phyloP scores from a whole-genome alignment of 30 jellyfish, hydroid and myxozoan genomes.

The Hydra vulgaris region DNA sequence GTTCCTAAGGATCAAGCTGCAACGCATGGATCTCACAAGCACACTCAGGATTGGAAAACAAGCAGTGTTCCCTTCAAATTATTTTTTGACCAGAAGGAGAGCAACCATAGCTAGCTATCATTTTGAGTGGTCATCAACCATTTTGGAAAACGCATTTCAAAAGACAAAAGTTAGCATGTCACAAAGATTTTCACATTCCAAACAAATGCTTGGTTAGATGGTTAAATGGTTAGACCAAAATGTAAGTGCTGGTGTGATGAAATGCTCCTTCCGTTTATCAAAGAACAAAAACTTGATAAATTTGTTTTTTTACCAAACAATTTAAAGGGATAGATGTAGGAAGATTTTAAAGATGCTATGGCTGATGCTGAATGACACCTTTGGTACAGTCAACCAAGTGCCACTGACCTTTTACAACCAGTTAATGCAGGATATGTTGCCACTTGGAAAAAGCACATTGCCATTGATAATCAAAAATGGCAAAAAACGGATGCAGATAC shows the following conservation, averaged over 20 bases:
- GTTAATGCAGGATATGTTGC: constrained; percentile 46
- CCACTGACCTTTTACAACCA: constrained; percentile 48
- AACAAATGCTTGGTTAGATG: constrained; percentile 50
- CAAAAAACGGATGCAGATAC: constrained; percentile 40
- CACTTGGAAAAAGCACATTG: constrained; percentile 14
- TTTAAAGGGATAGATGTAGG: constrained; percentile 19
- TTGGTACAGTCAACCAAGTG: constrained; percentile 47
- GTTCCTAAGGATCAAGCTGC: background rate
- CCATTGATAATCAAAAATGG: constrained; percentile 23
- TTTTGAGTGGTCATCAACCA: too few relatives aligned
- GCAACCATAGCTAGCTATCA: too few relatives aligned
- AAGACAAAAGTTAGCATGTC: constrained; percentile 43
- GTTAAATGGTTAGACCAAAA: constrained; percentile 39
- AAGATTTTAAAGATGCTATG: constrained; percentile 3
- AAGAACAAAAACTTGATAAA: constrained; percentile 15
- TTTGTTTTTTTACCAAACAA: constrained; percentile 14
- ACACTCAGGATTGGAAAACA: constrained; percentile 39
- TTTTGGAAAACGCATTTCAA: constrained; percentile 40
- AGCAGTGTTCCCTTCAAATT: constrained; percentile 54
- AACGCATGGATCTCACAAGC: constrained; percentile 1
- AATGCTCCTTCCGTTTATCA: constrained; percentile 32
- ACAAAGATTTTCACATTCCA: constrained; percentile 38
- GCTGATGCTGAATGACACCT: constrained; percentile 7
- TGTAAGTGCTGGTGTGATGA: constrained; percentile 32
- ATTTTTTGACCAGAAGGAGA: constrained; percentile 38